phyloP scores from a whole-genome alignment of 2,888 invertebrate species.

The Orgyia antiqua region DNA sequence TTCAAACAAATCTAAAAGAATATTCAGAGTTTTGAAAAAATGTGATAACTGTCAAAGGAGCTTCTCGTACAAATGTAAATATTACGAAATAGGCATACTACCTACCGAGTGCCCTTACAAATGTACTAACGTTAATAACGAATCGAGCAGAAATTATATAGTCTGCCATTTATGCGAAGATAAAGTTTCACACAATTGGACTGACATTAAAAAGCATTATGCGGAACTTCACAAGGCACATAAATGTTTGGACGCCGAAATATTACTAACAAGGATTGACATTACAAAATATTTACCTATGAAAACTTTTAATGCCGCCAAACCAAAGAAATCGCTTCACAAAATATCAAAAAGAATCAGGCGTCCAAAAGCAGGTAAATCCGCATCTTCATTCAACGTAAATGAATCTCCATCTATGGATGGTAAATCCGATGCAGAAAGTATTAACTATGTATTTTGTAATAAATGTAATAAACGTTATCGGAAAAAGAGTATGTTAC shows the following conservation, averaged over 20 bases:
- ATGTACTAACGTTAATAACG: constrained; percentile 33
- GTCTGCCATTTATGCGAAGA: constrained; percentile 51
- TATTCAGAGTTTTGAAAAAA: constrained; percentile 51
- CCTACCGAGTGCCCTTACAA: constrained; percentile 58
- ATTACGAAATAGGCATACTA: constrained; percentile 43
- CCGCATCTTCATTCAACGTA: neutral
- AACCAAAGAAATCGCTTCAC: constrained; percentile 10
- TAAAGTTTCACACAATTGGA: constrained; percentile 48
- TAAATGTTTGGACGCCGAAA: constrained; percentile 50
- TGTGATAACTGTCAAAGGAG: constrained; percentile 52
- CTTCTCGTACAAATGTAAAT: constrained; percentile 54
- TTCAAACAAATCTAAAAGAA: constrained; percentile 18
- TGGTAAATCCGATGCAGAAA: neutral
- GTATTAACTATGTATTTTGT: constrained; percentile 45
- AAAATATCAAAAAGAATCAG: constrained; percentile 16
- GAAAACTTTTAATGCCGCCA: constrained; percentile 5
- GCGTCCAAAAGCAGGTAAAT: constrained; percentile 15
- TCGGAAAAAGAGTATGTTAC: constrained; percentile 50
- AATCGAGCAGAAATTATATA: constrained; percentile 25
- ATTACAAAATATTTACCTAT: constrained; percentile 26
- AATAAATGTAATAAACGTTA: constrained; percentile 54
- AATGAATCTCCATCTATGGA: neutral
- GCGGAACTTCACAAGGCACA: constrained; percentile 43
- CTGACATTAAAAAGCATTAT: constrained; percentile 55
- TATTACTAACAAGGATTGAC: constrained; percentile 39